phyloP scores from a whole-genome alignment of 1,140 invertebrate species.

The Lamellibrachia luymesi region DNA sequence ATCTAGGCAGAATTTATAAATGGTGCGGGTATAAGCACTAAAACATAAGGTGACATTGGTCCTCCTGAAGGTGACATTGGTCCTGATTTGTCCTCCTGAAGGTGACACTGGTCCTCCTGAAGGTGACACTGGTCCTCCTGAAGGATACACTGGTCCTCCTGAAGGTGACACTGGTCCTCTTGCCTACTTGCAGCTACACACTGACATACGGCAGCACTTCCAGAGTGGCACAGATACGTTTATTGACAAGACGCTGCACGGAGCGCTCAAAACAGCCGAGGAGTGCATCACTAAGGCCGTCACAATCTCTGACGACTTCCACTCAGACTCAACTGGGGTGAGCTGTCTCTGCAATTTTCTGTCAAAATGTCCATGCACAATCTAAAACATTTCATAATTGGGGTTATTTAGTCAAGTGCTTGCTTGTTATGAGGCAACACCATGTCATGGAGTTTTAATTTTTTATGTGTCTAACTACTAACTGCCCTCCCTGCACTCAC shows the following conservation, averaged over 20 bases:
- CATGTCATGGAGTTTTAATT: no score
- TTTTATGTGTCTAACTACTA: no score
- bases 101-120: neutral
- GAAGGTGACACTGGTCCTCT: neutral
- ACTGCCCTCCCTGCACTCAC: no score
- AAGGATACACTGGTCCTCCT: neutral
- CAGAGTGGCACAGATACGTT: slow-evolving; percentile 43
- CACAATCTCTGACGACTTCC: slow-evolving; percentile 28
- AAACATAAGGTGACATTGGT: neutral
- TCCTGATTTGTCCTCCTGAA: neutral
- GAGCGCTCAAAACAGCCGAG: slow-evolving; percentile 40
- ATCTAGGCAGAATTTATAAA: no score
- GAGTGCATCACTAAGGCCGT: slow-evolving; percentile 38
- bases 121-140: neutral
- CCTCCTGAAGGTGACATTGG: neutral
- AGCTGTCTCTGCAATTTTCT: neutral
- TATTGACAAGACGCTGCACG: slow-evolving; percentile 43
- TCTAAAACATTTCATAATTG: no score
- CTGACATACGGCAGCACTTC: slow-evolving; percentile 41
- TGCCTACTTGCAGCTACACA: slow-evolving; percentile 35
- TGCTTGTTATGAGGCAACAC: no score
- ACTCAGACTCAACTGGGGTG: neutral
- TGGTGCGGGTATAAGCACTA: no score
- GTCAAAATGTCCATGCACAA: no score
- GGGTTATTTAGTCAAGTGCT: no score